Base-by-base conservation (phyloP, 2,797 vertebrate genomes). In the Helarctos malayanus region DNA sequence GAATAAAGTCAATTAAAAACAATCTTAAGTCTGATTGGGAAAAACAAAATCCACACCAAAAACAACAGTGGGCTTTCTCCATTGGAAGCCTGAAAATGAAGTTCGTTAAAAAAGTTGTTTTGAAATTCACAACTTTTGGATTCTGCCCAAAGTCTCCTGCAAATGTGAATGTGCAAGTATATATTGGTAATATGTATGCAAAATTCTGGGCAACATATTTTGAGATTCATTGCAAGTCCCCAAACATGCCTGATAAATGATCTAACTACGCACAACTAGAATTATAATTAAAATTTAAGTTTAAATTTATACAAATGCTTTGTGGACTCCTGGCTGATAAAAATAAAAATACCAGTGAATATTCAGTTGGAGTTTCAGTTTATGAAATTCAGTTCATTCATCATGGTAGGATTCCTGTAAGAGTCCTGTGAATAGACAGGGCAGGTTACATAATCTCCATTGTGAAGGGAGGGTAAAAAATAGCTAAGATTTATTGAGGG, bases 31-130 rank as follows among this genome's bases (percentile, higher is more conserved):
- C 68, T 91, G 47, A 78, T 2, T 15, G 21, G 32, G 18, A 73
- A 61, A 78, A 84, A 63, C 32, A 68, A 76, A 81, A 35, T 25
- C n/a, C 47, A 87, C 78, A 80, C 14, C 23, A 27, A 29, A 68
- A 57, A 9, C 7, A 47, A 29, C 19, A 23, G 27, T 92, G 73
- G 91, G 9, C 27, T 78, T 96, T 96, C 81, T 97, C 32, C 27
- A 23, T 7, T 79, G 18, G n/a, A 95, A 96, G 18, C 27, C 16
- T 90, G 83, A 92, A 97, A 92, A 95, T 63, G 16, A 73, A 94
- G 32, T 73, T 92, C 9, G 25, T 90, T 90, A n/a, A 61, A 63
- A 89, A 80, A 89, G 56, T 16, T 90, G 49, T 65, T 94, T 69
- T 92, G 41, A 59, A 78, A 93, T 61, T 94, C n/a, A 75, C 47